These are phyloP conservation scores for Lymantria monacha DNA, from an alignment of 2,888 invertebrate species.

Conservation along the genomic window DNA sequence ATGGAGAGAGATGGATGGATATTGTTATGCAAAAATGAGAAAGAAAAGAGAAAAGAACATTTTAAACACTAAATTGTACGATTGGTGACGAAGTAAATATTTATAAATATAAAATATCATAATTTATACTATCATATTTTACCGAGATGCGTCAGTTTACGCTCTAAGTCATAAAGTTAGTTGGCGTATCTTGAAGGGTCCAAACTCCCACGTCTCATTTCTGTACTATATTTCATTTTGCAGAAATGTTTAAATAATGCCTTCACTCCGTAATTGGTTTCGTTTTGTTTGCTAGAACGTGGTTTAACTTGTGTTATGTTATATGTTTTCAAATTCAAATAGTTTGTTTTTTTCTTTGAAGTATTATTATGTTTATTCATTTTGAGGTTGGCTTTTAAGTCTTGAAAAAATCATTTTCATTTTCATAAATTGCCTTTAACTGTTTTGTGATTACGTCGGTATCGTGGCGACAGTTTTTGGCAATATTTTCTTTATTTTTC, in stretches of 20 bases:
- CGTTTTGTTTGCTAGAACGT: constrained; percentile 7
- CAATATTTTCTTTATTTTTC: no score
- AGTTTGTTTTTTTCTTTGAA: background rate
- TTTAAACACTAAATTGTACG: no score
- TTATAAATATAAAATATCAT: no score
- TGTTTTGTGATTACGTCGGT: no score
- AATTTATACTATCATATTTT: no score
- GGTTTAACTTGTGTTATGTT: background rate
- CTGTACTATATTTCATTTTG: constrained; percentile 46
- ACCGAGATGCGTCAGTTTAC: constrained; percentile 13
- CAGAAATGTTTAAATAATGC: constrained; percentile 42
- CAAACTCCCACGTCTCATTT: constrained; percentile 61
- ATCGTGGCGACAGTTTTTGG: no score
- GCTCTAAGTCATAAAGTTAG: constrained; percentile 23
- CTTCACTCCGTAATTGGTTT: constrained; percentile 18
- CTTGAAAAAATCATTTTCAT: no score
- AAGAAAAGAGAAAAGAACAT: no score
- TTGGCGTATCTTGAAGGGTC: constrained; percentile 36
- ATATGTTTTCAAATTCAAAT: background rate
- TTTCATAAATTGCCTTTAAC: no score
- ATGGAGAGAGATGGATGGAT: no score
- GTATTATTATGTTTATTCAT: background rate
- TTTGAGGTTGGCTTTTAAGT: background rate
- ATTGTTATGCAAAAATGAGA: no score
- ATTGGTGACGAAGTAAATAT: no score